Percentiles rank a stretch among this genome's conserved stretches.
Conservation (phyloP, 2,797 vertebrate species). For the Rhinoraja longicauda region DNA sequence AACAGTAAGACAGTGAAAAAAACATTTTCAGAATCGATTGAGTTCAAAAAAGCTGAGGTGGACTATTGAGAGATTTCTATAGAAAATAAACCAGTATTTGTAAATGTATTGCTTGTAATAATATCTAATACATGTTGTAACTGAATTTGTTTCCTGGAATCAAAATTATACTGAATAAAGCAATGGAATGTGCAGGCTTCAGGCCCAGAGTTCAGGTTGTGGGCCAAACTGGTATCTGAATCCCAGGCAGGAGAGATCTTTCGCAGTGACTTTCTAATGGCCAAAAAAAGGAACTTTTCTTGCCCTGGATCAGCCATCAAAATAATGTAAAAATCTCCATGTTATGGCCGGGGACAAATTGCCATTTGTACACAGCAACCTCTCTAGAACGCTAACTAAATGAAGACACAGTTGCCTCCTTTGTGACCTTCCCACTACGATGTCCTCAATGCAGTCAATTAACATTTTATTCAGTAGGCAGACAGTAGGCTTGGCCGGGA, state of each 20-base stretch:
- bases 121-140: too few species aligned
- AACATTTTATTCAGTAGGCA: not conserved
- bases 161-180: too few species aligned
- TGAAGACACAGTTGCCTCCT: too few species aligned
- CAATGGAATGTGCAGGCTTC: not conserved
- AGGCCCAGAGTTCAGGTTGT: not conserved
- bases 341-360: not conserved
- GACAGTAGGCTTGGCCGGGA: too few species aligned
- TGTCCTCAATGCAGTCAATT: not conserved
- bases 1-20: too few species aligned
- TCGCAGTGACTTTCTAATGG: too few species aligned
- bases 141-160: too few species aligned
- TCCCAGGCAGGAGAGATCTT: not conserved
- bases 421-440: too few species aligned
- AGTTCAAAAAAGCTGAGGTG: not conserved
- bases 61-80: not conserved
- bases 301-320: not conserved
- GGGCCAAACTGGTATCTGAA: not conserved
- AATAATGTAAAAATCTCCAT: not conserved
- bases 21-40: not conserved
- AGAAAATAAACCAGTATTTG: not conserved
- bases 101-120: not conserved
- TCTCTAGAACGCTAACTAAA: not conserved
- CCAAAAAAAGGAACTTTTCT: not conserved
- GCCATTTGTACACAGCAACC: not conserved